These are phyloP conservation scores for Eurosta solidaginis DNA, from an alignment of 1,140 invertebrate species.

Conservation along the genomic window DNA sequence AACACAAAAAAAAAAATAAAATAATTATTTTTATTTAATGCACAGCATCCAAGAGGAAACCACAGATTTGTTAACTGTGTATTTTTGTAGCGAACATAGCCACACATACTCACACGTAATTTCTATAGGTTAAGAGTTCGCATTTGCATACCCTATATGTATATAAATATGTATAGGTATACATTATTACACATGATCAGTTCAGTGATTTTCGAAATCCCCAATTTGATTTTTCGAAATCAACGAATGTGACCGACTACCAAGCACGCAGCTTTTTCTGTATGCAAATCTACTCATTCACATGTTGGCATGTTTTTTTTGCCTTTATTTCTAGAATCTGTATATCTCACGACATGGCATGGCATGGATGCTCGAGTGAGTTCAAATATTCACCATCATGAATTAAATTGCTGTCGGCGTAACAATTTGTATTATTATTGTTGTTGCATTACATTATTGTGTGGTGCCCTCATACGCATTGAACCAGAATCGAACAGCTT, in stretches of 20 bases:
- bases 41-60: neutral
- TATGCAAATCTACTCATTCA: neutral
- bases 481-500: constrained; percentile 15
- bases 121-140: too few relatives aligned
- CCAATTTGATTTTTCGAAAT: neutral
- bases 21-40: neutral
- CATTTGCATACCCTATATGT: too few relatives aligned
- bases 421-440: neutral
- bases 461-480: constrained; percentile 10
- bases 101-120: neutral
- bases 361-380: constrained; percentile 3
- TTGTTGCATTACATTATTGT: neutral
- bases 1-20: neutral
- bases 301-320: too few relatives aligned
- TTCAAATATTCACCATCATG: neutral
- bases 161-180: too few relatives aligned
- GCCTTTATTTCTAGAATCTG: too few relatives aligned
- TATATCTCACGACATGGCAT: constrained; percentile 10
- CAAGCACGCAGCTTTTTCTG: neutral
- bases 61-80: neutral
- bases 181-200: too few relatives aligned
- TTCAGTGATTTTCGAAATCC: too few relatives aligned
- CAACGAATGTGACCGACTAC: neutral
- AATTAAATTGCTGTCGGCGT: neutral
- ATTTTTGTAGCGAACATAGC: neutral